Percentiles rank a stretch among this genome's conserved stretches.
phyloP scores from a whole-genome alignment of 2,797 vertebrate genomes.

The Aplochiton taeniatus region DNA sequence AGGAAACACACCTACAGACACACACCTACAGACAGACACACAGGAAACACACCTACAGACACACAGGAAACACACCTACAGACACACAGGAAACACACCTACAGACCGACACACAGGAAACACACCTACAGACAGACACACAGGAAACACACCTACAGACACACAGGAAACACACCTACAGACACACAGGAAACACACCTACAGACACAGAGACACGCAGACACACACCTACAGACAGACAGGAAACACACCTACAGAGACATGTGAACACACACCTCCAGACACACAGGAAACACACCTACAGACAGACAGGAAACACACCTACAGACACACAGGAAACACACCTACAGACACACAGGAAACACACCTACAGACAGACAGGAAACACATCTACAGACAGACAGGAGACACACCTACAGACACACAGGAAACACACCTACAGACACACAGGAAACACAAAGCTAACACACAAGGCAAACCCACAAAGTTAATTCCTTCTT shows the following conservation, averaged over 20 bases:
- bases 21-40: no score
- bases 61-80: no score
- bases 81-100: no score
- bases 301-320: no score
- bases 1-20: no score
- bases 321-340: conserved; percentile 26
- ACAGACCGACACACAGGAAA: conserved; percentile 18
- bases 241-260: neutral
- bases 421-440: neutral
- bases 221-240: conserved; percentile 4
- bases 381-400: no score
- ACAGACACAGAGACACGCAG: conserved; percentile 15
- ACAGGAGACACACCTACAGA: neutral
- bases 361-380: conserved; percentile 12
- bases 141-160: conserved; percentile 29
- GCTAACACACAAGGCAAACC: neutral
- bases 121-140: conserved; percentile 15
- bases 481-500: conserved; percentile 21
- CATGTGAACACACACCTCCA: neutral
- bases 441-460: no score
- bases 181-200: conserved; percentile 1
- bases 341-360: conserved; percentile 15
- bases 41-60: no score
- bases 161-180: conserved; percentile 16
- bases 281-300: no score